Percentiles rank a stretch among this genome's conserved stretches.
phyloP scores from a whole-genome alignment of 2,113 vertebrate genomes.

The Melierax canorus region DNA sequence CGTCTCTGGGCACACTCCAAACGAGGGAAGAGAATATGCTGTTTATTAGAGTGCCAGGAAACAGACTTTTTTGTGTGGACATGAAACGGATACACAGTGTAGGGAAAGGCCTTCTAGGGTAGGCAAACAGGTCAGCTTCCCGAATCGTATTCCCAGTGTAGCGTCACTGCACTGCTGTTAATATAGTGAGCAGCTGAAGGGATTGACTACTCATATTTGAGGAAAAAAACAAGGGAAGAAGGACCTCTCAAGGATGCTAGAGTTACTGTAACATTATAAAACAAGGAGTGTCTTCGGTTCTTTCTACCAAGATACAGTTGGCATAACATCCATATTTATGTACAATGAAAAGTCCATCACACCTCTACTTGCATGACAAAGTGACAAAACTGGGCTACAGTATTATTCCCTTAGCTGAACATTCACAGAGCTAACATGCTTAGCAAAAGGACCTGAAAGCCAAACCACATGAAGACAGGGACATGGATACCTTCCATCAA shows the following conservation, averaged over 20 bases:
- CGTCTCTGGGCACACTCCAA: not conserved
- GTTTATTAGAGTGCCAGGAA: not conserved
- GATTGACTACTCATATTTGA: rapidly evolving
- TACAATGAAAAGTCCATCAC: too few relatives aligned
- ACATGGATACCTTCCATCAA: rapidly evolving
- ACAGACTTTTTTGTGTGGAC: rapidly evolving
- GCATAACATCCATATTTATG: rapidly evolving
- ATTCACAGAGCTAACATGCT: rapidly evolving
- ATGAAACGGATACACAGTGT: rapidly evolving
- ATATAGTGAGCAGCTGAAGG: too few relatives aligned
- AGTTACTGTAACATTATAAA: too few relatives aligned
- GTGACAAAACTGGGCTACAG: not conserved
- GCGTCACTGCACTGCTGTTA: not conserved
- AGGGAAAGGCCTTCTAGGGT: not conserved
- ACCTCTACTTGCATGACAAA: too few relatives aligned
- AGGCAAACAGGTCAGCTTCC: not conserved
- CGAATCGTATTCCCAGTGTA: rapidly evolving
- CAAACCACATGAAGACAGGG: not conserved
- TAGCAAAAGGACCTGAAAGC: not conserved
- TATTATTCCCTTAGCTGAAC: too few relatives aligned
- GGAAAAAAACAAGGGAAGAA: not conserved
- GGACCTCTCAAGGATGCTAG: too few relatives aligned
- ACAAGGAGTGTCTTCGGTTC: rapidly evolving
- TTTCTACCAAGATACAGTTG: not conserved
- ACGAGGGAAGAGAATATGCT: not conserved